Evolutionary conservation across 2,113 vertebrate species (phyloP).

Genomic region (Mormoops blainvillei): DNA sequence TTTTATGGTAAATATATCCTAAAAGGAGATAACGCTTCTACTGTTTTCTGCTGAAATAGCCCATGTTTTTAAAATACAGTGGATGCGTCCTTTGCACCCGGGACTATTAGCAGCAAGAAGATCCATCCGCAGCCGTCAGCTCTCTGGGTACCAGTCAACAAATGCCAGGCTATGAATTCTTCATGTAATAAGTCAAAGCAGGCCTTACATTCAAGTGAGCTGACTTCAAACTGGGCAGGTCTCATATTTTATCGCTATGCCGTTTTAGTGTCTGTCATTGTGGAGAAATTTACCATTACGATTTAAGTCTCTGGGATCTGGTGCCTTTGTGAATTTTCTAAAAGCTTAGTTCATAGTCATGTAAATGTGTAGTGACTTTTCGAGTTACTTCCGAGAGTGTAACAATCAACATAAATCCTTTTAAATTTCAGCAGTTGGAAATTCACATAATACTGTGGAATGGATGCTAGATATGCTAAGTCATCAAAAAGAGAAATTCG

Average conservation of each 20-base stretch:
- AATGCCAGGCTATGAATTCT: conserved; percentile 31
- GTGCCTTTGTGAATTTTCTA: conserved; percentile 28
- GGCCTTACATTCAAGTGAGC: background rate
- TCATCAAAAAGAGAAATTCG: conserved; percentile 33
- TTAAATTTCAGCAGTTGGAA: conserved; percentile 44
- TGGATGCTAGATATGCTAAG: conserved; percentile 10
- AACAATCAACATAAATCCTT: conserved; percentile 42
- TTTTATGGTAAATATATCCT: conserved; percentile 7
- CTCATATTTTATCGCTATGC: conserved; percentile 21
- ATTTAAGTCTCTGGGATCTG: conserved; percentile 24
- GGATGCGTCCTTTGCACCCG: background rate
- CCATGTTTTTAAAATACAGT: background rate
- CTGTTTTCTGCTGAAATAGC: background rate
- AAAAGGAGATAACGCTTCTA: background rate
- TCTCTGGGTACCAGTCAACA: background rate
- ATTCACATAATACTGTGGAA: conserved; percentile 28
- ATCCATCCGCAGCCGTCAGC: background rate
- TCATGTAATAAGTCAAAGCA: conserved; percentile 18
- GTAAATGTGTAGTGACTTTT: conserved; percentile 57
- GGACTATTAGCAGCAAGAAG: background rate
- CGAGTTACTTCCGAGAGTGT: conserved; percentile 38
- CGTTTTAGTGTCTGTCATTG: conserved; percentile 17
- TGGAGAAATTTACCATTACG: conserved; percentile 43
- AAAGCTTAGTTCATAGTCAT: conserved; percentile 53
- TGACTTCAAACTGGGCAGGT: conserved; percentile 11